A percentile compares a stretch with the other conserved stretches of the same genome.
phyloP scores from a whole-genome alignment of 1,140 invertebrate species.

The Ditylenchus dipsaci region DNA sequence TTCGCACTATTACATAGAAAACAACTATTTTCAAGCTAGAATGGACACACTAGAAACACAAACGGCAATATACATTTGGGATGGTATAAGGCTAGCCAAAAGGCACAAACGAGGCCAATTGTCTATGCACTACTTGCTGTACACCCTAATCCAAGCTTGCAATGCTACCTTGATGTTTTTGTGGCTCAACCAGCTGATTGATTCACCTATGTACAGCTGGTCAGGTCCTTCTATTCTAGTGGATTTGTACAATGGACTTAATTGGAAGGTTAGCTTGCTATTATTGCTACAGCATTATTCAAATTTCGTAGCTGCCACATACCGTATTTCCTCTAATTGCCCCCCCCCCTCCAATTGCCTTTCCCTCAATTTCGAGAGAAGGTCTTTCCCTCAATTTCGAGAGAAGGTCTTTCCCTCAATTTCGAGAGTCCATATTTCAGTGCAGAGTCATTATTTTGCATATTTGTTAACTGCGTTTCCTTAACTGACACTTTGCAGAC shows the following conservation, averaged over 20 bases:
- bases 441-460: no score
- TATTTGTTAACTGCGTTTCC: no score
- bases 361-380: no score
- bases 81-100: constrained; percentile 48
- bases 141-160: constrained; percentile 45
- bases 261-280: constrained; percentile 50
- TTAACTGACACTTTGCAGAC: no score
- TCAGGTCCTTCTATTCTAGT: constrained; percentile 44
- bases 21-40: constrained; percentile 27
- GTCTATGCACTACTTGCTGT: constrained; percentile 48
- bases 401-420: no score
- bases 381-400: no score
- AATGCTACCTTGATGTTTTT: constrained; percentile 49
- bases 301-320: no score
- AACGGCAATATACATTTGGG: constrained; percentile 54
- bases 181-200: constrained; percentile 49
- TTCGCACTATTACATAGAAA: constrained; percentile 6
- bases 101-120: constrained; percentile 44
- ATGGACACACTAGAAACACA: constrained; percentile 48
- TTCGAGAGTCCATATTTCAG: no score
- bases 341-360: no score
- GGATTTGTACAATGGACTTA: constrained; percentile 46
- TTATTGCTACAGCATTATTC: no score
- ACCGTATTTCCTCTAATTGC: no score
- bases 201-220: constrained; percentile 48